These are phyloP conservation scores for Nerophis ophidion DNA, from an alignment of 2,113 vertebrate species.

Conservation along the genomic window DNA sequence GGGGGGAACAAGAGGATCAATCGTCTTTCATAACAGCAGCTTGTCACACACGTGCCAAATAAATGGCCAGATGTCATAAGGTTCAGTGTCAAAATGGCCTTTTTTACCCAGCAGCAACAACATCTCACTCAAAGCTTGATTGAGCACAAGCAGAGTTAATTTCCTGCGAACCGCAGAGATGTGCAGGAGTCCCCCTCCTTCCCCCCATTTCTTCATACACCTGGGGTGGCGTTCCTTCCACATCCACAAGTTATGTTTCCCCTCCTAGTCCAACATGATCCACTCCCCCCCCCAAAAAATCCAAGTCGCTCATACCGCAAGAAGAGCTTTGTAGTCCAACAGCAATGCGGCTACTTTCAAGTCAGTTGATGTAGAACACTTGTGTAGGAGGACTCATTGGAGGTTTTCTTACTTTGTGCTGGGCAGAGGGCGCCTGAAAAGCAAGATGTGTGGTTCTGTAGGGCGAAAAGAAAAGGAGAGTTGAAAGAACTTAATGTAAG, in stretches of 20 bases:
- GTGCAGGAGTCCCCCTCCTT: slow-evolving; percentile 1
- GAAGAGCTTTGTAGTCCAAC: slow-evolving; percentile 18
- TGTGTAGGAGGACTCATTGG: no score
- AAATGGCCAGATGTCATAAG: slow-evolving; percentile 39
- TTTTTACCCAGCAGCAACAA: slow-evolving; percentile 60
- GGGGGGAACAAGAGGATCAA: slow-evolving; percentile 2
- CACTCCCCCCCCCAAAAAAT: slow-evolving; percentile 8
- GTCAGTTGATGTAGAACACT: slow-evolving; percentile 13
- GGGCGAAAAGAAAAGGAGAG: background rate
- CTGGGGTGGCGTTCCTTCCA: slow-evolving; percentile 9
- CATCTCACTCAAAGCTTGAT: slow-evolving; percentile 37
- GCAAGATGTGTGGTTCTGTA: slow-evolving; percentile 74
- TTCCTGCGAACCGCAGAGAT: no score
- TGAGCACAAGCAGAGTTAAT: no score
- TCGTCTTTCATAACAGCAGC: background rate
- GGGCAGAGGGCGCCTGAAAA: slow-evolving; percentile 69
- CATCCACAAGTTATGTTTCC: slow-evolving; percentile 37
- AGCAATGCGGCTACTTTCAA: slow-evolving; percentile 7
- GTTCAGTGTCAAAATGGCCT: slow-evolving; percentile 40
- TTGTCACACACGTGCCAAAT: slow-evolving; percentile 28
- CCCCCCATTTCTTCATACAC: slow-evolving; percentile 13
- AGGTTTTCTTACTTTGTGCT: slow-evolving; percentile 42
- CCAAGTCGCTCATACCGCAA: slow-evolving; percentile 14
- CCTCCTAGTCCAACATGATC: slow-evolving; percentile 44
- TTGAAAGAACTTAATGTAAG: no score